Percentiles rank a stretch among this genome's conserved stretches.
These are phyloP conservation scores for Halichoeres trimaculatus DNA, from an alignment of 2,113 vertebrate genomes.

Conservation along the genomic window DNA sequence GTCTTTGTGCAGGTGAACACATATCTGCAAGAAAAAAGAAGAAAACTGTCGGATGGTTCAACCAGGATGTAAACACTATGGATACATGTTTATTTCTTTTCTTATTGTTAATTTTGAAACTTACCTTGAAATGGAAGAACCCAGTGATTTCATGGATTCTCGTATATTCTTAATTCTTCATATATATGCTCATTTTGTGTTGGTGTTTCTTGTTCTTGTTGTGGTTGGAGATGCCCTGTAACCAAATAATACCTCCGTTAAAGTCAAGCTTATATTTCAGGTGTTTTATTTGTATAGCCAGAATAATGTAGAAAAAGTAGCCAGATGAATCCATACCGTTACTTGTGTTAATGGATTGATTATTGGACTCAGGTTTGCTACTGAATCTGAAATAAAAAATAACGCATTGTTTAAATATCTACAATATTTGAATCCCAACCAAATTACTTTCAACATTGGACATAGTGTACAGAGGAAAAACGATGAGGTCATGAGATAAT, in stretches of 20 bases:
- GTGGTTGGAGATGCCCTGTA: not conserved
- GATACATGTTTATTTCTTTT: not conserved
- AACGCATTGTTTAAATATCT: no score
- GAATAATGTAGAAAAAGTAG: not conserved
- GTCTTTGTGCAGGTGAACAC: not conserved
- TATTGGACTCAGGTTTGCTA: no score
- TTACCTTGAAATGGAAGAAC: not conserved
- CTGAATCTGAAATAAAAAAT: no score
- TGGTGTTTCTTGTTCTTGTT: no score
- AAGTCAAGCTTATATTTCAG: not conserved
- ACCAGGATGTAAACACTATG: not conserved
- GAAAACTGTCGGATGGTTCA: not conserved
- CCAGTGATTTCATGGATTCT: not conserved
- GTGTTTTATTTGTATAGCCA: not conserved
- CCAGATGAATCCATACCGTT: not conserved
- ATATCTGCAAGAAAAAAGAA: not conserved
- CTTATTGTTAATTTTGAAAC: not conserved
- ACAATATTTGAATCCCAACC: no score
- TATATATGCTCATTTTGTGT: not conserved
- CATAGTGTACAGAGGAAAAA: no score
- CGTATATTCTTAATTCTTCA: not conserved
- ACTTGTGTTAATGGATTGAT: no score
- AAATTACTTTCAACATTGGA: no score
- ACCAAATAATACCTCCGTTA: not conserved
- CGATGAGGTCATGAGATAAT: not conserved